phyloP scores from a whole-genome alignment of 2,113 vertebrate species.

The Cavia porcellus region DNA sequence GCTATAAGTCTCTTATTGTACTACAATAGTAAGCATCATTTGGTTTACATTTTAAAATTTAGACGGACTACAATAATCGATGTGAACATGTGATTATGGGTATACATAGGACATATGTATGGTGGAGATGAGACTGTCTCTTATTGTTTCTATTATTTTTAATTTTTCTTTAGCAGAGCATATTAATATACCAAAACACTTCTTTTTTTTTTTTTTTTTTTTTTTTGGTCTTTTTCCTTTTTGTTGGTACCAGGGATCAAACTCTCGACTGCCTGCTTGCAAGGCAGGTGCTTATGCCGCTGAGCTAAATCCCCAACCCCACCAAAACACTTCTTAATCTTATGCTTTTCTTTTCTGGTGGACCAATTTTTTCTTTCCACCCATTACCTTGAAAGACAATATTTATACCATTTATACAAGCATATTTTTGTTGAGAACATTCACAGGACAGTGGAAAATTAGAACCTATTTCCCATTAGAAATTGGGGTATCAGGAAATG shows the following conservation, averaged over 20 bases:
- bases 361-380: neutral
- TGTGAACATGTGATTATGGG: neutral
- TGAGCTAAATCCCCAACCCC: no score
- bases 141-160: neutral
- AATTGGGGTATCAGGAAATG: neutral
- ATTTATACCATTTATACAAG: conserved; percentile 47
- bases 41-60: conserved; percentile 30
- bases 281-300: no score
- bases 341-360: neutral
- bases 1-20: neutral
- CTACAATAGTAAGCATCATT: neutral
- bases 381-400: neutral
- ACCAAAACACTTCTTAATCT: neutral
- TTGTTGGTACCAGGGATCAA: no score
- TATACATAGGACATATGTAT: neutral
- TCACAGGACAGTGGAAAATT: conserved; percentile 25
- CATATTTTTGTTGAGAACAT: conserved; percentile 27
- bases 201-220: no score
- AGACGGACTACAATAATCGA: neutral
- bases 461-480: neutral
- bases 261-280: no score
- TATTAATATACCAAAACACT: conserved; percentile 48
- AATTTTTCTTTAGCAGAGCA: neutral
- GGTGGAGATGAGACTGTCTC: neutral
- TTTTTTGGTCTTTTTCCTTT: no score